Evolutionary conservation across 2,113 vertebrate genomes (phyloP), one percentile per base, ranked within the genome.

Genomic region (Cromileptes altivelis): DNA sequence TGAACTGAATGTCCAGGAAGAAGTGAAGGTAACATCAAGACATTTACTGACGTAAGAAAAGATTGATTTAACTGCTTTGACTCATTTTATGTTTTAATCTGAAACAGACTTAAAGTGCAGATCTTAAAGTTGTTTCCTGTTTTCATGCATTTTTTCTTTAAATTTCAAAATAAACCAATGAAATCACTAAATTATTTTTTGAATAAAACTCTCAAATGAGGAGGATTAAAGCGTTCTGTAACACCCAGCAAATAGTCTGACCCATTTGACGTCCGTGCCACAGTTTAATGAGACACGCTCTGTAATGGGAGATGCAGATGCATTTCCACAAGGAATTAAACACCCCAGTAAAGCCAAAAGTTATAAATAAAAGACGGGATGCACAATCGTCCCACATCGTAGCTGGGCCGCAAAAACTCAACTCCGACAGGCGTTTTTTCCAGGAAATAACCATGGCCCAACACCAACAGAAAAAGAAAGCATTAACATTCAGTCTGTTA

Each of bases 371-470:
- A 37, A 30, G n/a, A 40, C 18, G 45, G 53, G 47, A 70, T 1
- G 33, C 56, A 45, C 62, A 73, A 56, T 4, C n/a, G 57, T 30
- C 27, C 23, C 21, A 50, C 57, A n/a, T 52, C 13, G 0, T 14
- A 13, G 17, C 50, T 5, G 1, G 23, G 15, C 18, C 42, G n/a
- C 14, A 70, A 33, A 53, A 17, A 65, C 30, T 23, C 4, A 8
- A 45, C 42, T 45, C 33, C 33, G 6, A 37, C 6, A 7, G 33
- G 6, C 6, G 33, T 37, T 37, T 37, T 6, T 4, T 45, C 42
- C 65, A 64, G 73, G 63, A 87, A 2, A 0, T 87, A 87, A 52
- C 45, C 81, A 63, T 0, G n/a, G 72, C 72, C 73, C 58, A 11
- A 70, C 37, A 14, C 33, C 33, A 17, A 45, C 21, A 25, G 15